Base-by-base conservation (phyloP, 1,140 invertebrate species). In the Sinonovacula constricta region DNA sequence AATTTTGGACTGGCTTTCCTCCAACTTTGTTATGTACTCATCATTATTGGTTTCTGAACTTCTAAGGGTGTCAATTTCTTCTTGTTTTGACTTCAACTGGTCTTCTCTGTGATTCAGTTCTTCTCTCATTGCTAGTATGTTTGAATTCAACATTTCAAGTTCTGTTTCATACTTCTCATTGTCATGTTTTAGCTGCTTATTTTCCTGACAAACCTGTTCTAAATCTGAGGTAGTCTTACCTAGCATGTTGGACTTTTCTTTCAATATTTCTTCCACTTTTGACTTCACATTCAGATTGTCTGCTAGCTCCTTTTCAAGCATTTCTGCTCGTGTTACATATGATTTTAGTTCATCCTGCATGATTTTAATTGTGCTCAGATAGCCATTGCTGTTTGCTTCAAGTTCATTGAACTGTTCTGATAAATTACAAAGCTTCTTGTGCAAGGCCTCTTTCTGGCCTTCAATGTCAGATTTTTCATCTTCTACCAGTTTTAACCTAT, bases 321-420 rank as follows among this genome's bases (percentile, higher is more conserved):
- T 30, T 22, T 72, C 53, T n/a, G 68, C 74, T 30, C 39, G 26
- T 62, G 70, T 39, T 24, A 53, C 72, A 49, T 81, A 70, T n/a
- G 49, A 67, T 45, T 56, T 62, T 14, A 81, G 51, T 65, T 82
- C 76, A 28, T 56, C 59, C 28, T 82, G 80, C 28, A 79, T 45
- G 5, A 72, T 71, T 49, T 84, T 80, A 51, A 84, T 69, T 75
- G 57, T 71, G 39, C 54, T 57, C n/a, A n/a, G n/a, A n/a, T n/a
- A n/a, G n/a, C n/a, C n/a, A n/a, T n/a, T n/a, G n/a, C n/a, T n/a
- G n/a, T n/a, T n/a, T n/a, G n/a, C n/a, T 79, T 68, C 68, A 67
- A 67, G 39, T 24, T 39, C 34, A 26, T 62, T 10, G 26, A 33
- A 34, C 28, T 57, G 39, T 24, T 63, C 51, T 10, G 39, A 54